Percentiles rank a stretch among this genome's conserved stretches.
phyloP scores from a whole-genome alignment of 2,888 invertebrate genomes.

The Bugulina stolonifera region DNA sequence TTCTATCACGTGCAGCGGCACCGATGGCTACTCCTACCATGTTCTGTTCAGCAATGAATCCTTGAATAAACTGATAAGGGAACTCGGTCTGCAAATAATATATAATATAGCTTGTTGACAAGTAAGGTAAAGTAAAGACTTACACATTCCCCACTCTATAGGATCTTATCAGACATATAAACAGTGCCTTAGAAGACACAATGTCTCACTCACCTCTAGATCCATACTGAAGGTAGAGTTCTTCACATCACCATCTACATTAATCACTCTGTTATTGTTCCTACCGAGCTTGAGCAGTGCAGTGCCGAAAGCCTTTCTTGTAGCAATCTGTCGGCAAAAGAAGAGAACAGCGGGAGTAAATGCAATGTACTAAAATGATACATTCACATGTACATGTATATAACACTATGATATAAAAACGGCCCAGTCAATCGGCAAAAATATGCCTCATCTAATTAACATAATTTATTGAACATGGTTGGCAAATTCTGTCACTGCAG shows the following conservation, averaged over 20 bases:
- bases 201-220: background rate
- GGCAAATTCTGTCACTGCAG: too few species aligned
- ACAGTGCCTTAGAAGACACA: background rate
- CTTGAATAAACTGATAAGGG: conserved; percentile 80
- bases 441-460: too few species aligned
- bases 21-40: conserved; percentile 89
- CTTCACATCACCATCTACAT: conserved; percentile 94
- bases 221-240: conserved; percentile 84
- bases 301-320: conserved; percentile 82
- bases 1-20: conserved; percentile 82
- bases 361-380: background rate
- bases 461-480: too few species aligned
- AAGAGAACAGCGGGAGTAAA: too few species aligned
- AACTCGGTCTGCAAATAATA: conserved; percentile 44
- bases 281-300: conserved; percentile 81
- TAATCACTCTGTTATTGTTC: conserved; percentile 71
- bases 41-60: conserved; percentile 99
- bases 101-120: conserved; percentile 12
- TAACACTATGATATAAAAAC: too few species aligned
- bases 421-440: too few species aligned
- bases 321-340: conserved; percentile 17
- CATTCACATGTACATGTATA: background rate
- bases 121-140: too few species aligned
- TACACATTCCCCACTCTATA: background rate
- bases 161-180: background rate